phyloP scores from a whole-genome alignment of 2,888 invertebrate genomes.

The Sialis lutaria region DNA sequence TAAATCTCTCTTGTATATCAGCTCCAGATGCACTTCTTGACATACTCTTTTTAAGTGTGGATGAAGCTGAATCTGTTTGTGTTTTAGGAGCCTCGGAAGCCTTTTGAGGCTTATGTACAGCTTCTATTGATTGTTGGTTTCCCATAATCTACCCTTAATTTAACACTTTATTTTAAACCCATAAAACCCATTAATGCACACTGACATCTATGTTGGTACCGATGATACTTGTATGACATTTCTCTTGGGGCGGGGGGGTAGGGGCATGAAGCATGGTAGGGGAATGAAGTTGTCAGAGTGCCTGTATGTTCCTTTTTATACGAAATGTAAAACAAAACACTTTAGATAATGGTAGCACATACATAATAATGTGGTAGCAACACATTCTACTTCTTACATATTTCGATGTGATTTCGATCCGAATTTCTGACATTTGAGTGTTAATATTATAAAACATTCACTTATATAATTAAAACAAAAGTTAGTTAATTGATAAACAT shows the following conservation, averaged over 20 bases:
- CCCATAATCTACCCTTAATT: slow-evolving; percentile 16
- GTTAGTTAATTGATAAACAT: not conserved
- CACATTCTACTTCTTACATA: too few species aligned
- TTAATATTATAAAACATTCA: too few species aligned
- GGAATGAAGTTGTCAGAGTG: too few species aligned
- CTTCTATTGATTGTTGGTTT: slow-evolving; percentile 22
- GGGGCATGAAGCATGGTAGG: too few species aligned
- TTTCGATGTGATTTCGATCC: too few species aligned
- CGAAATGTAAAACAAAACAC: too few species aligned
- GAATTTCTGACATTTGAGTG: too few species aligned
- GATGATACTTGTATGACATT: not conserved
- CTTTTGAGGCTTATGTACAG: slow-evolving; percentile 14
- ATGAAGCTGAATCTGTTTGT: slow-evolving; percentile 27
- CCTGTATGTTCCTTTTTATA: too few species aligned
- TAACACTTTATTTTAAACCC: slow-evolving; percentile 13
- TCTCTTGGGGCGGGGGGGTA: too few species aligned
- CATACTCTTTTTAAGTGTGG: slow-evolving; percentile 29
- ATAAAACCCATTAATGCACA: slow-evolving; percentile 12
- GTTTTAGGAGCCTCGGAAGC: slow-evolving; percentile 14
- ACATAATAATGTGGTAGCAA: too few species aligned
- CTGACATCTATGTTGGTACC: not conserved
- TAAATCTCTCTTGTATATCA: slow-evolving; percentile 43
- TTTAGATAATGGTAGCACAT: too few species aligned
- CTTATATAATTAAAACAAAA: too few species aligned
- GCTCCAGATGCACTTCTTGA: slow-evolving; percentile 47